A percentile compares a stretch with the other conserved stretches of the same genome.
Conservation (phyloP, 2,797 vertebrate species). For the Takifugu rubripes region DNA sequence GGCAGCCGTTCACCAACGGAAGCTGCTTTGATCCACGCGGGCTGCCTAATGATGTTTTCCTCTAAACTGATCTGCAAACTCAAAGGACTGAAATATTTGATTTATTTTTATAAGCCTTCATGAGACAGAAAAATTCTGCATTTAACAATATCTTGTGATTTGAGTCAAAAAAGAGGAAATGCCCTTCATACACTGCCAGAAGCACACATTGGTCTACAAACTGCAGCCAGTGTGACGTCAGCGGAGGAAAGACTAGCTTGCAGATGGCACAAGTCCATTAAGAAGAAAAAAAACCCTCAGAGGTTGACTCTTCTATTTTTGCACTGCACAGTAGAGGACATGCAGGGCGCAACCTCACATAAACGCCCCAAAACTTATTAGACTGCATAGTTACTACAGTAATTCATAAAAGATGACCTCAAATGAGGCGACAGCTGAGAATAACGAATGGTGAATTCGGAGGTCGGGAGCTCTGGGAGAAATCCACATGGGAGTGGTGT, state of each 20-base stretch:
- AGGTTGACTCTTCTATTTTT: constrained; percentile 41
- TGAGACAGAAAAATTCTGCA: not conserved
- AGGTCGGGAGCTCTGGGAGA: constrained; percentile 26
- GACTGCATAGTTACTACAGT: constrained; percentile 48
- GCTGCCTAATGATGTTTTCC: constrained; percentile 3
- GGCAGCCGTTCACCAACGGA: constrained; percentile 7
- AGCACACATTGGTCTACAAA: constrained; percentile 2
- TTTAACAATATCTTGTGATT: constrained; percentile 13
- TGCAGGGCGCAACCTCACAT: constrained; percentile 16
- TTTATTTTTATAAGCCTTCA: constrained; percentile 8
- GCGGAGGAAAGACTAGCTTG: constrained; percentile 7
- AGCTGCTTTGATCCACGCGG: constrained; percentile 9
- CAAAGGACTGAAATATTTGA: constrained; percentile 4
- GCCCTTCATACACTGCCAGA: constrained; percentile 7
- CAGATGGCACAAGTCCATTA: constrained; percentile 31
- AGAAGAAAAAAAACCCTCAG: constrained; percentile 15
- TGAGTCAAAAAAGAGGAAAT: constrained; percentile 10
- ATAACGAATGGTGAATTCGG: constrained; percentile 45
- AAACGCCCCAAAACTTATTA: constrained; percentile 50
- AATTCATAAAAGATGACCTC: constrained; percentile 68
- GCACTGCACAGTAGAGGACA: constrained; percentile 41
- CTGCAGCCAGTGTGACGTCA: constrained; percentile 22
- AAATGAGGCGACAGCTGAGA: constrained; percentile 32
- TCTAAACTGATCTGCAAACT: constrained; percentile 13
- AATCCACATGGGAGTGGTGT: not conserved